Base-by-base conservation (phyloP, 2,113 vertebrate species). In the Tinamus guttatus region DNA sequence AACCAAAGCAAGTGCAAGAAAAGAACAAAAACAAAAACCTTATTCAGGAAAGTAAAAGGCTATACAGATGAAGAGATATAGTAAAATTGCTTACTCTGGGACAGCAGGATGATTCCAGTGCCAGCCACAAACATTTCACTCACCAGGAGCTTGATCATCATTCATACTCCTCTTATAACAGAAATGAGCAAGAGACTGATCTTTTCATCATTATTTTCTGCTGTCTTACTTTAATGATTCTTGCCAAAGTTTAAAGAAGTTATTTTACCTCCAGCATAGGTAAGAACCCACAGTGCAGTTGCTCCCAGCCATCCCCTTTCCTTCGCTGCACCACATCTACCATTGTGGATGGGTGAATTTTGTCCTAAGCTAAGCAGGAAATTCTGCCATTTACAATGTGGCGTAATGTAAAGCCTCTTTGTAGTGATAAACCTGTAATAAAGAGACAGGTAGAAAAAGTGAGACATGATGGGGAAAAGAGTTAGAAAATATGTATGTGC, bases 361-460 rank as follows among this genome's bases (percentile, higher is more conserved):
- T 65, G 4, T 13, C 78, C 13, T 47, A 20, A 80, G 24, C 1
- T 59, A 28, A 56, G 14, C 16, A 75, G 58, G 14, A 41, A 51
- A 13, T 19, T 47, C 17, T 8, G 13, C 11, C 4, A 24, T 24
- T 54, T 3, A 5, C 67, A 7, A 47, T 9, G 1, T 41, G 6
- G 25, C 52, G 11, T 85, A 36, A 84, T 75, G 5, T 36, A 36
- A 79, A 63, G 1, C 0, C 6, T 6, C 6, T 79, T 45, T 19
- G 1, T 49, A 25, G 1, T 24, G 3, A 4, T 59, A 38, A 78
- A 75, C n/a, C 3, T 68, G 1, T 38, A 54, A n/a, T 14, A 38
- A 41, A 5, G n/a, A 82, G 9, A 17, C 2, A 41, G 7, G 0
- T 45, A 13, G 15, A 73, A 13, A 3, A 51, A 1, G 0, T 56